phyloP scores from a whole-genome alignment of 2,888 invertebrate genomes.

The Venustoraphidia nigricollis region DNA sequence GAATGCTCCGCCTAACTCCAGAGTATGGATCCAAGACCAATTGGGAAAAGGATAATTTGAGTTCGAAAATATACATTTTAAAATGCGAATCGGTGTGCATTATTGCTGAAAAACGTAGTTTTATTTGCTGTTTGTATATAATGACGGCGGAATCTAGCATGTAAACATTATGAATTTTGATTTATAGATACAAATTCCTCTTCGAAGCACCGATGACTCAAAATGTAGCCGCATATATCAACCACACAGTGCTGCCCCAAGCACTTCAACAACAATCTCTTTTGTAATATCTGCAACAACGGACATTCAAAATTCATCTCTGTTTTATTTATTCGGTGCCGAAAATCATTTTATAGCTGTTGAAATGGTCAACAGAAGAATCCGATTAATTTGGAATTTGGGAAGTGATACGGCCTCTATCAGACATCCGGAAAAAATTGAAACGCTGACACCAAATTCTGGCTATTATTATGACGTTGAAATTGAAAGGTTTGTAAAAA shows the following conservation, averaged over 20 bases:
- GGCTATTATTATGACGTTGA: conserved; percentile 64
- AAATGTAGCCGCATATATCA: conserved; percentile 62
- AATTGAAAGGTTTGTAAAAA: conserved; percentile 47
- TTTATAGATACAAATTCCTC: conserved; percentile 57
- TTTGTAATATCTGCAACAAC: conserved; percentile 54
- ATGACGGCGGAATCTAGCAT: neutral
- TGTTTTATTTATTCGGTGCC: conserved; percentile 15
- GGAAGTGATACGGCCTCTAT: conserved; percentile 56
- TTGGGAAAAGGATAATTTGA: too few species aligned
- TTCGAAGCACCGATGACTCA: conserved; percentile 44
- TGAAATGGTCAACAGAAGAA: conserved; percentile 49
- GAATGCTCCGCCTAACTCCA: too few species aligned
- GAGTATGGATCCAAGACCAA: too few species aligned
- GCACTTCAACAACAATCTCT: conserved; percentile 48
- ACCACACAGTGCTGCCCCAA: conserved; percentile 44
- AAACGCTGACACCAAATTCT: conserved; percentile 29
- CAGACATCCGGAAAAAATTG: conserved; percentile 49
- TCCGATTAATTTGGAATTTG: conserved; percentile 64
- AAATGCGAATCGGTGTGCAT: too few species aligned
- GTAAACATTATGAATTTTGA: conserved; percentile 2
- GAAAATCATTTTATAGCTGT: conserved; percentile 55
- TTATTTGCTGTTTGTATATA: too few species aligned
- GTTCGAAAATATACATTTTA: too few species aligned
- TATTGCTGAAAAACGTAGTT: too few species aligned
- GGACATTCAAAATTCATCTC: conserved; percentile 10